Evolutionary conservation across 1,140 invertebrate genomes (phyloP).

Genomic region (Periplaneta americana): DNA sequence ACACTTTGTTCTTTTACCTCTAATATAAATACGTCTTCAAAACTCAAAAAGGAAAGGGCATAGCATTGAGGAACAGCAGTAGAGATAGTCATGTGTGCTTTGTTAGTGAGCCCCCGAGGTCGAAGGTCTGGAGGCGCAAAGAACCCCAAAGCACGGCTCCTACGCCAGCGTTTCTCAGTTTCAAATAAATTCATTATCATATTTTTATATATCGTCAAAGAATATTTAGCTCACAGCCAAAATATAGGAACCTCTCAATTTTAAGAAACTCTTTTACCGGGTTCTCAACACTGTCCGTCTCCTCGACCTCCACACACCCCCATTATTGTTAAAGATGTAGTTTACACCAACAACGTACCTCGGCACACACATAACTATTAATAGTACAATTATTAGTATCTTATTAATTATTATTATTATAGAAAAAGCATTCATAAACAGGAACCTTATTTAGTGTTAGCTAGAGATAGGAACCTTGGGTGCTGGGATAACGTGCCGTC

Average conservation of each 20-base stretch:
- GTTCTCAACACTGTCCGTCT: background rate
- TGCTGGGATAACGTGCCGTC: slow-evolving; percentile 31
- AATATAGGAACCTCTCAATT: background rate
- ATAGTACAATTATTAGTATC: slow-evolving; percentile 31
- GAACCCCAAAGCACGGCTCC: background rate
- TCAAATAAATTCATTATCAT: background rate
- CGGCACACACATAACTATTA: slow-evolving; percentile 30
- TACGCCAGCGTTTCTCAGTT: background rate
- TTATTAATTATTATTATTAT: slow-evolving; percentile 25
- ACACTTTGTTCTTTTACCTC: slow-evolving; percentile 2
- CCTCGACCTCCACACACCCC: slow-evolving; percentile 15
- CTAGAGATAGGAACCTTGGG: slow-evolving; percentile 41
- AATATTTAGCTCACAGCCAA: background rate
- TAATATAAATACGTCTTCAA: slow-evolving; percentile 14
- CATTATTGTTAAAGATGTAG: slow-evolving; percentile 18
- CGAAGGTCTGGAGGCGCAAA: slow-evolving; percentile 12
- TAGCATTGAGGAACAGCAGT: slow-evolving; percentile 22
- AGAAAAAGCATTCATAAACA: slow-evolving; percentile 34
- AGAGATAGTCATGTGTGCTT: slow-evolving; percentile 22
- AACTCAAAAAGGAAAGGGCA: slow-evolving; percentile 18
- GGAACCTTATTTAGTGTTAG: slow-evolving; percentile 41
- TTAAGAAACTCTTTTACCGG: background rate
- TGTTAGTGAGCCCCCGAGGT: slow-evolving; percentile 18
- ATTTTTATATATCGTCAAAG: background rate
- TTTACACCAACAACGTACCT: slow-evolving; percentile 25